A percentile compares a stretch with the other conserved stretches of the same genome.
phyloP scores from a whole-genome alignment of 2,888 invertebrate species.

The Nemotelus pantherinus region DNA sequence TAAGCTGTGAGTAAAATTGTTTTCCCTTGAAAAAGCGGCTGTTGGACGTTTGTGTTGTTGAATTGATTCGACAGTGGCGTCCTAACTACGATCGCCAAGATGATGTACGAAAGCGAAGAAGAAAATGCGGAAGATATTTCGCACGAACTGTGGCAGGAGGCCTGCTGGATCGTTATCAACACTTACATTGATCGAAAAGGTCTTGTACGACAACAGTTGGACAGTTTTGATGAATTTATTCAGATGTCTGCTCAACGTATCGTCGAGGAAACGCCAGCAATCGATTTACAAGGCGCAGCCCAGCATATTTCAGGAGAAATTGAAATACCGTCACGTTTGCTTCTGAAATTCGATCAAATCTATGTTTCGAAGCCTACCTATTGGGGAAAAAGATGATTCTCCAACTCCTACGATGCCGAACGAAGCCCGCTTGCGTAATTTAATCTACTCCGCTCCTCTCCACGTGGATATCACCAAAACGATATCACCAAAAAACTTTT shows the following conservation, averaged over 20 bases:
- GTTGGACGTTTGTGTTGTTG: too few species aligned
- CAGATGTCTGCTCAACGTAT: conserved; percentile 99
- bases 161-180: conserved; percentile 99
- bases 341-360: conserved; percentile 98
- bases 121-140: conserved; percentile 95
- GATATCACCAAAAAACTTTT: conserved; percentile 80
- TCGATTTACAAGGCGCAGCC: conserved; percentile 97
- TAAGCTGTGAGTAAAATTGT: too few species aligned
- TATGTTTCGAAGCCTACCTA: conserved; percentile 99
- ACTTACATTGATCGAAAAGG: conserved; percentile 99
- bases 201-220: conserved; percentile 96
- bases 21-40: too few species aligned
- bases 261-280: conserved; percentile 98
- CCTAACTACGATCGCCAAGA: too few species aligned
- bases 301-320: conserved; percentile 95
- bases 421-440: conserved; percentile 94
- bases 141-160: conserved; percentile 98
- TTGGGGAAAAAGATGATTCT: conserved; percentile 99
- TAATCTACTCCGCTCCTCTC: conserved; percentile 97
- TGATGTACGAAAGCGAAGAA: conserved; percentile 71
- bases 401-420: conserved; percentile 99
- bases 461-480: conserved; percentile 99
- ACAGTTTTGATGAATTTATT: conserved; percentile 99
- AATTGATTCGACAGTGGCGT: too few species aligned
- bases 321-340: conserved; percentile 88